These are phyloP conservation scores for Ranitomeya variabilis DNA, from an alignment of 2,113 vertebrate species.

Conservation along the genomic window DNA sequence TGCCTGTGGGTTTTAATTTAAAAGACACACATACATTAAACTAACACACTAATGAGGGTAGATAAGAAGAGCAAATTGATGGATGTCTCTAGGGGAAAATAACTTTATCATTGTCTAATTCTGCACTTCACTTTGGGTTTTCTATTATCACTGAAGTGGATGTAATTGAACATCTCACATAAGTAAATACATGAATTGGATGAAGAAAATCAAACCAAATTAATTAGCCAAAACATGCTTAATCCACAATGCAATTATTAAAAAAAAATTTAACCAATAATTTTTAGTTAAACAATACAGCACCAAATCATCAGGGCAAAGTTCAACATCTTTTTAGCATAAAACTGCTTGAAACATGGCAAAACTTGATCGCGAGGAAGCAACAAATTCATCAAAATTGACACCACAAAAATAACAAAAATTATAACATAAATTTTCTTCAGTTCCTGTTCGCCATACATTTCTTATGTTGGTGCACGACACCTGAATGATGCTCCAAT, in stretches of 20 bases:
- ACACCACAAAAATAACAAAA: too few species aligned
- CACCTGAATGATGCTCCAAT: too few species aligned
- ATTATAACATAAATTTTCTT: too few species aligned
- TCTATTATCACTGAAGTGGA: conserved; percentile 33
- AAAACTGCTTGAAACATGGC: too few species aligned
- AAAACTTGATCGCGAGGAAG: too few species aligned
- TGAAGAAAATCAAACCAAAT: neutral
- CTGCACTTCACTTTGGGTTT: neutral
- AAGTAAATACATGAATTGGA: conserved; percentile 4
- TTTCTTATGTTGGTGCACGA: too few species aligned
- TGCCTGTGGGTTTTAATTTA: conserved; percentile 8
- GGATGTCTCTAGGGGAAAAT: conserved; percentile 32
- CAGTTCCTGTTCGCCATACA: too few species aligned
- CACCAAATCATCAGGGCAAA: too few species aligned
- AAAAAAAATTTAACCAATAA: neutral
- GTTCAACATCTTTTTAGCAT: too few species aligned
- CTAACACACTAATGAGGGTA: conserved; percentile 42
- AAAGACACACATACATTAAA: conserved; percentile 24
- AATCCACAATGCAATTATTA: neutral
- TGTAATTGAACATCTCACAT: neutral
- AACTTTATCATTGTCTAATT: conserved; percentile 37
- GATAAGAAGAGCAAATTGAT: conserved; percentile 36
- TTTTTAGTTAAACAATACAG: neutral
- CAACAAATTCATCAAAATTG: too few species aligned
- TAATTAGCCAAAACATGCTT: neutral